phyloP scores from a whole-genome alignment of 2,797 vertebrate genomes.

The Enteromius treurensis region DNA sequence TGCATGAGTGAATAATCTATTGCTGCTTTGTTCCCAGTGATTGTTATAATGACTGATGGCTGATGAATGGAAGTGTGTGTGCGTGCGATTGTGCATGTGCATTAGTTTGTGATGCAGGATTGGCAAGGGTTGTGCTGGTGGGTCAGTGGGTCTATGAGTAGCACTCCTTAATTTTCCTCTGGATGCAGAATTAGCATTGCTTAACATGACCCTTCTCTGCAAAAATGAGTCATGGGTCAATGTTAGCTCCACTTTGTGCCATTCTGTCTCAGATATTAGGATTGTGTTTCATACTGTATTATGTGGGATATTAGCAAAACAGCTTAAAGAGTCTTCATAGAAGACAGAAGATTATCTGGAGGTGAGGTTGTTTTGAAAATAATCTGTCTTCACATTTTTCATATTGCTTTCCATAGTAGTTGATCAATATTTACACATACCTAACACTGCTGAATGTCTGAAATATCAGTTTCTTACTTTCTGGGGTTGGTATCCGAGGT shows the following conservation, averaged over 20 bases:
- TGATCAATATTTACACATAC: not conserved
- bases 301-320: not conserved
- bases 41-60: conserved; percentile 45
- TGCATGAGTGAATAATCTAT: not conserved
- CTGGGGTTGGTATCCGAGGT: not conserved
- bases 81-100: conserved; percentile 30
- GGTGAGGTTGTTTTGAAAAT: not conserved
- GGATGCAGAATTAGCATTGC: not conserved
- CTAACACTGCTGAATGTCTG: not conserved
- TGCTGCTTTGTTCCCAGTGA: conserved; percentile 13
- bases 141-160: not conserved
- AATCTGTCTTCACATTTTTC: not conserved
- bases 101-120: not conserved
- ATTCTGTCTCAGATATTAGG: not conserved
- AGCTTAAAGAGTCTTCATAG: not conserved
- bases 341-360: not conserved
- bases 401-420: not conserved
- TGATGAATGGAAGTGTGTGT: conserved; percentile 44
- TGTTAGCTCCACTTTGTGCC: not conserved
- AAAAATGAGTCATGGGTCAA: not conserved
- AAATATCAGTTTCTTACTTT: not conserved
- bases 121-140: conserved; percentile 13
- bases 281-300: not conserved
- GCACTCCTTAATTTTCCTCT: not conserved
- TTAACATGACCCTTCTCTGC: conserved; percentile 17